Evolutionary conservation across 2,797 vertebrate genomes (phyloP), one percentile per base, ranked within the genome.

Genomic region (Oryzias dopingdopingensis): DNA sequence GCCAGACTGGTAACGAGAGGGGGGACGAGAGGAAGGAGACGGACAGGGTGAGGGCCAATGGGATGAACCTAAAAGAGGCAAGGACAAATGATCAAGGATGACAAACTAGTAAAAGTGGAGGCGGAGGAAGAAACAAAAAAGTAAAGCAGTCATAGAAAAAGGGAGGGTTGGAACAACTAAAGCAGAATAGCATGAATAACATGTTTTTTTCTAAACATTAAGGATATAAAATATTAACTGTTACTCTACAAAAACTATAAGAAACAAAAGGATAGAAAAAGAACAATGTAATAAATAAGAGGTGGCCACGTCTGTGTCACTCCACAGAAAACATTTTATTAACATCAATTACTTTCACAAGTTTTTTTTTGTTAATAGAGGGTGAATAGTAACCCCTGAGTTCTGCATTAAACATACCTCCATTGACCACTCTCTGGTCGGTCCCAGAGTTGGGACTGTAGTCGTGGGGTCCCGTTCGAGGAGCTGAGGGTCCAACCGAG

Each of bases 21-120:
- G 94, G 94, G 95, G 94, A 89, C 95, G 96, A 92, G 96, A 98
- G 91, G 95, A 97, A 94, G 96, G 96, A 96, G 97, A 98, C 90
- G 95, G 95, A 94, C 96, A 99, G 93, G 95, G 95, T 94, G 96
- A 95, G 93, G 95, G 94, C 96, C 97, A 99, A 92, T 96, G 93
- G 92, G 88, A 89, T 94, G 86, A 89, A 90, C 89, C 89, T 90
- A 87, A 83, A 84, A 81, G 74, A 88, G 77, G 87, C 79, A 86
- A 94, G 94, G 94, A 95, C 93, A 96, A 95, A 97, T 94, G 93
- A 95, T 81, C 77, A 87, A 93, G 77, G 72, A 95, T 93, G 92
- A 94, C 92, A 91, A 92, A 94, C 58, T 45, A 74, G 70, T 67
- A 74, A 88, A 91, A 92, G 86, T 45, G 29, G 67, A 37, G 32